These are phyloP conservation scores for Merluccius polli DNA, from an alignment of 2,797 vertebrate species.

Conservation along the genomic window DNA sequence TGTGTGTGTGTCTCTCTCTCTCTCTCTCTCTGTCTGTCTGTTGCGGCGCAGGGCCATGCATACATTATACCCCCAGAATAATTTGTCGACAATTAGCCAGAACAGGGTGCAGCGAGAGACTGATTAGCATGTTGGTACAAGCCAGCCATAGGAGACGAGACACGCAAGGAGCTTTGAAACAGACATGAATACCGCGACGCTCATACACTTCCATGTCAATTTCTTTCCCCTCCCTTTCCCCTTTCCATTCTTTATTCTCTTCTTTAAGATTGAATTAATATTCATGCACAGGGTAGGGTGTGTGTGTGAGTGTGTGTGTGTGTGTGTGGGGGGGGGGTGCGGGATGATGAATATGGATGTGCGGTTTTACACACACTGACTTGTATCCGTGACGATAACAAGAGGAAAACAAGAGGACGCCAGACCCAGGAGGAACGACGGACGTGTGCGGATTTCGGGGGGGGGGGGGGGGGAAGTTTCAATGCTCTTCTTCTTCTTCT, in stretches of 20 bases:
- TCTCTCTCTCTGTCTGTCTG: conserved; percentile 28
- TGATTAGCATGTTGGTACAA: conserved; percentile 71
- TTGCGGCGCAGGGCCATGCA: conserved; percentile 53
- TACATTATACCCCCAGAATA: conserved; percentile 67
- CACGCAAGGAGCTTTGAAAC: conserved; percentile 61
- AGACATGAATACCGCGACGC: conserved; percentile 61
- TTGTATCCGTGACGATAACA: conserved; percentile 60
- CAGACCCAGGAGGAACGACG: conserved; percentile 45
- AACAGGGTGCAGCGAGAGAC: conserved; percentile 58
- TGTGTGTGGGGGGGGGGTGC: not conserved
- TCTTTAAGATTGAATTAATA: conserved; percentile 64
- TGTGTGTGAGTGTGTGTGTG: conserved; percentile 63
- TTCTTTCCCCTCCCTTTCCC: conserved; percentile 45
- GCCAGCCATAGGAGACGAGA: conserved; percentile 58
- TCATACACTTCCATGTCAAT: conserved; percentile 44
- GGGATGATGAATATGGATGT: conserved; percentile 68
- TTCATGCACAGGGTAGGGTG: conserved; percentile 54
- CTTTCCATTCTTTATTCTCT: conserved; percentile 22
- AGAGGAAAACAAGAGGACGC: conserved; percentile 44
- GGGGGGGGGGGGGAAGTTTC: conserved; percentile 15
- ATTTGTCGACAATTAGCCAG: conserved; percentile 71
- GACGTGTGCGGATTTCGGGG: conserved; percentile 51
- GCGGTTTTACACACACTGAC: conserved; percentile 50
- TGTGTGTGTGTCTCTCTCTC: not conserved
- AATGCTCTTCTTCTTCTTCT: not conserved